Conservation (phyloP, 2,113 vertebrate species). For the Alosa alosa region DNA sequence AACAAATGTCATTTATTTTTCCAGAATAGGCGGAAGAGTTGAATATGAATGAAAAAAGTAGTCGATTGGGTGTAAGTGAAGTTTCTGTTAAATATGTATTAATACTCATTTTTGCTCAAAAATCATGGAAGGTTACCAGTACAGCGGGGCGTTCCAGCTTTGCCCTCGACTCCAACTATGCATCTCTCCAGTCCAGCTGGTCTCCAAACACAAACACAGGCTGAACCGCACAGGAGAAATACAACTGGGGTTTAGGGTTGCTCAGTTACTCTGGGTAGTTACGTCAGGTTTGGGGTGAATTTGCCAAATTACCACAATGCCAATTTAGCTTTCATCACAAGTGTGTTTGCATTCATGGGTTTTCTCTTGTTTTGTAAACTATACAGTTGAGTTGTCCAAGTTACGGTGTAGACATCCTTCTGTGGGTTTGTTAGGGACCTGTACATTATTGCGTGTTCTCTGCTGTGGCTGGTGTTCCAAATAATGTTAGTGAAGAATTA, state of each 20-base stretch:
- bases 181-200: neutral
- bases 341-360: neutral
- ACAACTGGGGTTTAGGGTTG: too few relatives aligned
- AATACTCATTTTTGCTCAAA: neutral
- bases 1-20: conserved; percentile 1
- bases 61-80: neutral
- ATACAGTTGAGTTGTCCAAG: neutral
- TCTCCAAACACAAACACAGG: neutral
- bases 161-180: neutral
- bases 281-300: neutral
- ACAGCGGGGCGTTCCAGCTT: neutral
- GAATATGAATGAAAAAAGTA: neutral
- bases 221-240: neutral
- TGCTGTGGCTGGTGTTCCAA: neutral
- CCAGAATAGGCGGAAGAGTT: neutral
- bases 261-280: neutral
- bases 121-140: neutral
- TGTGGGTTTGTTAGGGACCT: neutral
- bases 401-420: neutral
- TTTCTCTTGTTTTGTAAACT: conserved; percentile 8
- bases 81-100: neutral
- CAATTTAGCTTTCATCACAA: neutral
- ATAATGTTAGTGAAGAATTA: neutral
- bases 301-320: conserved; percentile 15
- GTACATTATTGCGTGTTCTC: neutral